Evolutionary conservation across 2,797 vertebrate genomes (phyloP).

Genomic region (Gambusia yucatana): DNA sequence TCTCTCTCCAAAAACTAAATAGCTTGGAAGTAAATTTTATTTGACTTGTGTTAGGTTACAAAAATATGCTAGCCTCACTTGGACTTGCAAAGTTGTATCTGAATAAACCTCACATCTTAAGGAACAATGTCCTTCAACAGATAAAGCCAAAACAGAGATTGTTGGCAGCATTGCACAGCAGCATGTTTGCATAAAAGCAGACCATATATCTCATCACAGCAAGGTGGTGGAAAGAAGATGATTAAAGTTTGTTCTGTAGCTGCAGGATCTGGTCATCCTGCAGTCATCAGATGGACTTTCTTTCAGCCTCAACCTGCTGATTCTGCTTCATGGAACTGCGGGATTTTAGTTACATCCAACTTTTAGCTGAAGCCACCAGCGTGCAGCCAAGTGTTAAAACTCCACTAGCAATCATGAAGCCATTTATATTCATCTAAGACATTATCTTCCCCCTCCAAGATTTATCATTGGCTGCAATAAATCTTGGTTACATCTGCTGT

Average conservation of each 20-base stretch:
- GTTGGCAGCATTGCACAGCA: not conserved
- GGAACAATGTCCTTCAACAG: not conserved
- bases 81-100: not conserved
- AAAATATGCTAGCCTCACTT: not conserved
- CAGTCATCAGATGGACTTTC: not conserved
- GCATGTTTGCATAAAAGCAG: not conserved
- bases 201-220: not conserved
- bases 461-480: conserved; percentile 13
- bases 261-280: not conserved
- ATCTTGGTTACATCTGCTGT: conserved; percentile 45
- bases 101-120: not conserved
- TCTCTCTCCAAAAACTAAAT: not conserved
- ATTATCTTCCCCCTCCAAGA: conserved; percentile 20
- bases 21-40: not conserved
- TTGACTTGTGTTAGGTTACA: not conserved
- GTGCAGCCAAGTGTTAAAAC: conserved; percentile 20
- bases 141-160: not conserved
- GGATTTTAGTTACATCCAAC: not conserved
- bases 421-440: conserved; percentile 42
- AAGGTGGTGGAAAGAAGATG: not conserved
- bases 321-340: not conserved
- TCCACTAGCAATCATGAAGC: conserved; percentile 13
- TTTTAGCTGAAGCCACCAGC: not conserved
- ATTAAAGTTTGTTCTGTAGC: not conserved
- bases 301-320: not conserved